Evolutionary conservation across 2,113 vertebrate species (phyloP).

Genomic region (Saccopteryx bilineata): DNA sequence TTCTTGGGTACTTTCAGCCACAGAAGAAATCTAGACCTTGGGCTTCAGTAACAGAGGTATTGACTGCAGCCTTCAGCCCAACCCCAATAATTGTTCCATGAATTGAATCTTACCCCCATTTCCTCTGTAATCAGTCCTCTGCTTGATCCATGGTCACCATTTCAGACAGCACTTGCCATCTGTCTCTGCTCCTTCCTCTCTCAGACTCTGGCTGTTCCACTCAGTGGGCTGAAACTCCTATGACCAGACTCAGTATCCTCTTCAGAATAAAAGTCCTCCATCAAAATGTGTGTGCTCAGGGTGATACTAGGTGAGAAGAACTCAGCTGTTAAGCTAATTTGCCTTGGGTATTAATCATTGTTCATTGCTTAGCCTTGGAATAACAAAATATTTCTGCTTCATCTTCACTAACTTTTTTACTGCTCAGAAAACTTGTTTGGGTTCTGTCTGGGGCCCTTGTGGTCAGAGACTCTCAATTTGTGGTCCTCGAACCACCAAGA

Average conservation of each 20-base stretch:
- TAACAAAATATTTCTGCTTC: background rate
- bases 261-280: background rate
- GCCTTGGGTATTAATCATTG: background rate
- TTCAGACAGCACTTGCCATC: background rate
- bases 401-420: background rate
- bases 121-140: background rate
- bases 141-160: background rate
- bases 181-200: background rate
- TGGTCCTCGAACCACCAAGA: background rate
- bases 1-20: background rate
- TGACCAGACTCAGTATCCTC: background rate
- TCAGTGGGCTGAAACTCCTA: background rate
- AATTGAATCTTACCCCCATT: background rate
- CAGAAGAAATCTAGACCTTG: background rate
- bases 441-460: background rate
- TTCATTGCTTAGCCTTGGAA: constrained; percentile 14
- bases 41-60: background rate
- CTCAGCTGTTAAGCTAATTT: background rate
- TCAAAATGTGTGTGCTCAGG: background rate
- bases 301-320: background rate
- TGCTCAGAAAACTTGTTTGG: background rate
- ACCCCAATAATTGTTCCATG: background rate
- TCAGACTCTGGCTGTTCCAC: background rate
- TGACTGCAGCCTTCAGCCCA: background rate
- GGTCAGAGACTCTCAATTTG: background rate